phyloP scores from a whole-genome alignment of 1,140 invertebrate genomes.

The Melitaea cinxia region DNA sequence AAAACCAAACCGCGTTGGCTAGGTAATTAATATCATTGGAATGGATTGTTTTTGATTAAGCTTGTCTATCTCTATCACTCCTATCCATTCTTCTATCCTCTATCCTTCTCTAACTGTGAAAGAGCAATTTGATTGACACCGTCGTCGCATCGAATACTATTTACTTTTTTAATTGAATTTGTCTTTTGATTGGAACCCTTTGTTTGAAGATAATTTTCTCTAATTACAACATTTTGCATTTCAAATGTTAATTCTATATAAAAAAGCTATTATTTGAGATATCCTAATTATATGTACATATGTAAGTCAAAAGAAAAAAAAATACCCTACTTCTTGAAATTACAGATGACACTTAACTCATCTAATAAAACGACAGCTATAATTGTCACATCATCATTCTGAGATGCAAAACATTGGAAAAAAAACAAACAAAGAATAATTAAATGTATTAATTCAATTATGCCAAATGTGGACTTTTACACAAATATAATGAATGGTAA shows the following conservation, averaged over 20 bases:
- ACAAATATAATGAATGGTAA: no score
- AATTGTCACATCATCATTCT: no score
- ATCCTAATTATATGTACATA: no score
- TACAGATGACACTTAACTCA: no score
- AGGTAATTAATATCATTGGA: constrained; percentile 70
- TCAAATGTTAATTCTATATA: background rate
- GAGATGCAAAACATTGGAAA: no score
- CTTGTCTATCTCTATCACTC: constrained; percentile 39
- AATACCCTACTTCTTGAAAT: no score
- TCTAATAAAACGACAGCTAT: no score
- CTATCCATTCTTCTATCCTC: background rate
- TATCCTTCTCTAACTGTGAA: constrained; percentile 33
- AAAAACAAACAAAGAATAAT: no score
- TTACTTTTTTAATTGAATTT: constrained; percentile 57
- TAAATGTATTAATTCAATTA: no score
- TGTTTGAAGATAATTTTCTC: constrained; percentile 50
- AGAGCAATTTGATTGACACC: constrained; percentile 51
- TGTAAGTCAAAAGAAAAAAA: no score
- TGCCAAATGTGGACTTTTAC: no score
- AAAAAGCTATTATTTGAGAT: background rate
- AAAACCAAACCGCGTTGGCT: constrained; percentile 25
- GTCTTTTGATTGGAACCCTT: constrained; percentile 38
- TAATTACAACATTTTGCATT: constrained; percentile 33
- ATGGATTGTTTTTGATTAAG: constrained; percentile 68
- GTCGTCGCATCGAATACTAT: constrained; percentile 47